phyloP scores from a whole-genome alignment of 1,140 invertebrate genomes.

The Sycophila sp. region DNA sequence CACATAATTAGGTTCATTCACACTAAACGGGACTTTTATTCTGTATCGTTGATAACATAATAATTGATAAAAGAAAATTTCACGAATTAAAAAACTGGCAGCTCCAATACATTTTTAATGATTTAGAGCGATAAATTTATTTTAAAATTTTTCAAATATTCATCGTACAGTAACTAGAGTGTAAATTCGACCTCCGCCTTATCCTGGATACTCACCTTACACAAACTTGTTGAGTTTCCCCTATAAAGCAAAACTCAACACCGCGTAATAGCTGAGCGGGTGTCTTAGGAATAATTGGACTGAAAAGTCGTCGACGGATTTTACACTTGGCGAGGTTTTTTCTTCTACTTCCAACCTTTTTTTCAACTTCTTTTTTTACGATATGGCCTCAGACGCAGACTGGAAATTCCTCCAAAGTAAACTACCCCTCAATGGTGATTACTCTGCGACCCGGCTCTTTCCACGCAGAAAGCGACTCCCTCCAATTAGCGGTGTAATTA shows the following conservation, averaged over 20 bases:
- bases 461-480: constrained; percentile 18
- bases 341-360: not conserved
- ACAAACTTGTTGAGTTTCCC: too few species aligned
- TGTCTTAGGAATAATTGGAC: constrained; percentile 16
- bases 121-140: too few species aligned
- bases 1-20: too few species aligned
- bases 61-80: too few species aligned
- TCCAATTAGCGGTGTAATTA: constrained; percentile 51
- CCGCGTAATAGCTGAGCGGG: not conserved
- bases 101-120: too few species aligned
- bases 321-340: not conserved
- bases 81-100: too few species aligned
- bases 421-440: constrained; percentile 24
- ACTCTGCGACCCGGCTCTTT: not conserved
- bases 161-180: too few species aligned
- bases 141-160: too few species aligned
- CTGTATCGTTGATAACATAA: too few species aligned
- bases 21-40: too few species aligned
- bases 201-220: not conserved
- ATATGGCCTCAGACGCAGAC: constrained; percentile 3
- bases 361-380: not conserved
- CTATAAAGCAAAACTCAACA: too few species aligned
- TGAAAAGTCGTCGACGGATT: not conserved
- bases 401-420: constrained; percentile 33
- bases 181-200: not conserved